Evolutionary conservation across 2,888 invertebrate species (phyloP).

Genomic region (Blomia tropicalis): DNA sequence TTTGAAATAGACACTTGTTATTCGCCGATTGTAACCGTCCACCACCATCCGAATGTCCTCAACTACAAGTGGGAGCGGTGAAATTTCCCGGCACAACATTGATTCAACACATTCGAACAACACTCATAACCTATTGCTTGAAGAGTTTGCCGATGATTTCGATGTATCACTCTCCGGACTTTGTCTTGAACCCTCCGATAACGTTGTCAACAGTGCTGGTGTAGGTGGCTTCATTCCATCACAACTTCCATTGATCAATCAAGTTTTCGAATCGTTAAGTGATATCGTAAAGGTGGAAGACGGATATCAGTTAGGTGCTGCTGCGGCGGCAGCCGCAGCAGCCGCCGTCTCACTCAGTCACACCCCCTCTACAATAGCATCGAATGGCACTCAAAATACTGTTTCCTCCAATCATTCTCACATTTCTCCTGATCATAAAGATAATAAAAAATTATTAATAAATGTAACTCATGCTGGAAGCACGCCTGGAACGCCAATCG

Average conservation of each 20-base stretch:
- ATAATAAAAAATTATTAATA: neutral
- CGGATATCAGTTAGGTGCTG: neutral
- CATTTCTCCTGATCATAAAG: neutral
- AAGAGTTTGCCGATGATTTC: slow-evolving; percentile 20
- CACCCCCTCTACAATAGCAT: neutral
- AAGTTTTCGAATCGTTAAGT: neutral
- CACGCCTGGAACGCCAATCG: neutral
- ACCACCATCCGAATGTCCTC: no score
- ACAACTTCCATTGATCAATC: neutral
- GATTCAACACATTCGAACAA: no score
- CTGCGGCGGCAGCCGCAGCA: neutral
- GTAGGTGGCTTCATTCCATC: neutral
- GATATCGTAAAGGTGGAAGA: neutral
- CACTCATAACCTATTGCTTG: slow-evolving; percentile 14
- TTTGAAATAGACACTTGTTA: no score
- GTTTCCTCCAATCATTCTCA: neutral
- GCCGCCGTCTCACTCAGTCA: neutral
- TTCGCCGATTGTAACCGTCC: no score
- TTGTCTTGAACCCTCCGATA: slow-evolving; percentile 11
- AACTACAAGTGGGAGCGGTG: no score
- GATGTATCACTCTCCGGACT: slow-evolving; percentile 19
- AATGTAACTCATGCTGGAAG: neutral
- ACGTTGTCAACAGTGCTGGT: neutral
- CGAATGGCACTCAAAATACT: neutral
- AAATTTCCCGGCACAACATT: no score